Percentiles rank a stretch among this genome's conserved stretches.
phyloP scores from a whole-genome alignment of 2,888 invertebrate genomes.

The Cantharis lateralis region DNA sequence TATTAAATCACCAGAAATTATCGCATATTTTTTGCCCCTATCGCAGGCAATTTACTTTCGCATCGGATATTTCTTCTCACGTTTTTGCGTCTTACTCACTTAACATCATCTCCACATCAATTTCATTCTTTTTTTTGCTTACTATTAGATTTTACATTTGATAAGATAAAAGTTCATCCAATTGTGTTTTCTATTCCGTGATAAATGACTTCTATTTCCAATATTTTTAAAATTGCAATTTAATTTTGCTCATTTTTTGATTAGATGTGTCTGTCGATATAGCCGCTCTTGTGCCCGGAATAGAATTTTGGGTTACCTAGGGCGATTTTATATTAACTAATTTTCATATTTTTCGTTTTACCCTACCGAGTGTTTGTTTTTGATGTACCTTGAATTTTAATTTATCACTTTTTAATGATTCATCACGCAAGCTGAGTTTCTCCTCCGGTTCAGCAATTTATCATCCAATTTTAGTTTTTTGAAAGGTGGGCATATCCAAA shows the following conservation, averaged over 20 bases:
- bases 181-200: neutral
- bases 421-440: neutral
- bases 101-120: constrained; percentile 13
- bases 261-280: neutral
- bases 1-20: neutral
- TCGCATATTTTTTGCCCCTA: neutral
- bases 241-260: neutral
- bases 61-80: constrained; percentile 13
- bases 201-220: neutral
- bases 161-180: neutral
- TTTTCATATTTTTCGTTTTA: constrained; percentile 29
- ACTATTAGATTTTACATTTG: constrained; percentile 11
- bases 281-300: neutral
- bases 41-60: neutral
- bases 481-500: neutral
- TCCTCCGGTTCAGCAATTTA: neutral
- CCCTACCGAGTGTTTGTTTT: constrained; percentile 15
- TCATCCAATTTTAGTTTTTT: neutral
- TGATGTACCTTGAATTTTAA: constrained; percentile 22
- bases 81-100: constrained; percentile 9
- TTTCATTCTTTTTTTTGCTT: constrained; percentile 4
- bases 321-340: constrained; percentile 31
- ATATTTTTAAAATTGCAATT: neutral
- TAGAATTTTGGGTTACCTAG: neutral
- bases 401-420: constrained; percentile 8